A percentile compares a stretch with the other conserved stretches of the same genome.
These are phyloP conservation scores for Datnioides undecimradiatus DNA, from an alignment of 2,113 vertebrate species.

Conservation along the genomic window DNA sequence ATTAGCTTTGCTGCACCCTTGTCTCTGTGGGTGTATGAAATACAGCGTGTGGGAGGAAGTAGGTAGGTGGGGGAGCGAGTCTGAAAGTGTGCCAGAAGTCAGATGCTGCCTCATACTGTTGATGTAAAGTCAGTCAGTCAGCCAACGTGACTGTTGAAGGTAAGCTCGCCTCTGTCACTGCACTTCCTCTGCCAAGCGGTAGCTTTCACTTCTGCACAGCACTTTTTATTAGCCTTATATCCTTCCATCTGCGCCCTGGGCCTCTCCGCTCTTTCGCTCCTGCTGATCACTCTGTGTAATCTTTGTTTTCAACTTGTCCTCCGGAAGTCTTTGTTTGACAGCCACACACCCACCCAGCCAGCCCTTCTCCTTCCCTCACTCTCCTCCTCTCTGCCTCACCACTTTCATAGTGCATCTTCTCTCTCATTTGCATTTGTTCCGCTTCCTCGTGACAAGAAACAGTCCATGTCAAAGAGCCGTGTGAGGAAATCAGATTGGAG, in stretches of 20 bases:
- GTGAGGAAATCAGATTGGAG: slow-evolving; percentile 31
- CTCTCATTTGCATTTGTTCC: slow-evolving; percentile 78
- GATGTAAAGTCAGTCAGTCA: slow-evolving; percentile 45
- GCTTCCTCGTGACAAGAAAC: slow-evolving; percentile 72
- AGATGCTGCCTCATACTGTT: slow-evolving; percentile 69
- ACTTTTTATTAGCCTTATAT: slow-evolving; percentile 3
- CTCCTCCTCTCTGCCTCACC: slow-evolving; percentile 74
- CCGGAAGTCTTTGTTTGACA: slow-evolving; percentile 78
- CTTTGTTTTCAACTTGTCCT: slow-evolving; percentile 70
- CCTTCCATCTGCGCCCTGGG: slow-evolving; percentile 27
- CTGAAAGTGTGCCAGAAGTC: slow-evolving; percentile 70
- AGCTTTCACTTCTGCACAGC: slow-evolving; percentile 65
- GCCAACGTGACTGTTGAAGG: slow-evolving; percentile 57
- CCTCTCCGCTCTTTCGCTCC: slow-evolving; percentile 21
- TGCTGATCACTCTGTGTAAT: slow-evolving; percentile 47
- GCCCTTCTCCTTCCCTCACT: slow-evolving; percentile 70
- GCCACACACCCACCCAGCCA: slow-evolving; percentile 59
- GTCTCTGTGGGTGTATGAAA: slow-evolving; percentile 72
- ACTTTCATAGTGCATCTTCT: slow-evolving; percentile 73
- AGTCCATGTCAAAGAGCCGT: slow-evolving; percentile 59
- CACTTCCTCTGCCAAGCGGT: slow-evolving; percentile 71
- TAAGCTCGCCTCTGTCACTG: slow-evolving; percentile 62
- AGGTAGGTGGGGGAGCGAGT: slow-evolving; percentile 61
- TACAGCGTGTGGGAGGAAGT: slow-evolving; percentile 68
- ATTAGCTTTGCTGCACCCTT: slow-evolving; percentile 48